Conservation (phyloP, 2,888 invertebrate genomes). For the Cotesia congregata region DNA sequence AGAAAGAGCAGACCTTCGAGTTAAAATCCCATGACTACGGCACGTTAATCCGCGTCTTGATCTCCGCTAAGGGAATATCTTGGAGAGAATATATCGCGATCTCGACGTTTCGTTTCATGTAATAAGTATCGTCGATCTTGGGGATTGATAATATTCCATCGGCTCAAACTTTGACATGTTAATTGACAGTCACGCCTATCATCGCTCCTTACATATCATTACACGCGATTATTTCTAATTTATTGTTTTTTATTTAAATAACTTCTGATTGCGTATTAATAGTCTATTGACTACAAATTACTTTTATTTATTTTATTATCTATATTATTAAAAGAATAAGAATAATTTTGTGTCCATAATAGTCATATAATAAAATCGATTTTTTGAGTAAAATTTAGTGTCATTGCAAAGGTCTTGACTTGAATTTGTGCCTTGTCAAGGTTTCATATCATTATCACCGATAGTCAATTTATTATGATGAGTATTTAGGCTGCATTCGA, state of each 20-base stretch:
- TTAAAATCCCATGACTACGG: constrained; percentile 36
- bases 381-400: no score
- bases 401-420: no score
- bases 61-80: constrained; percentile 26
- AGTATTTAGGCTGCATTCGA: no score
- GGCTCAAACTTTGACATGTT: neutral
- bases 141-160: constrained; percentile 20
- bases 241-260: neutral
- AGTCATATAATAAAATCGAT: no score
- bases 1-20: constrained; percentile 38
- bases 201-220: neutral
- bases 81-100: constrained; percentile 13
- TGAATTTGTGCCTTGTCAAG: no score
- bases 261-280: neutral
- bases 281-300: neutral
- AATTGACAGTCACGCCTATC: constrained; percentile 15
- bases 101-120: constrained; percentile 1
- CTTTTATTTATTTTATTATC: neutral
- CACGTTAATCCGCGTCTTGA: constrained; percentile 40
- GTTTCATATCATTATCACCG: no score
- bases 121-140: constrained; percentile 5
- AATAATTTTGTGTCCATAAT: no score
- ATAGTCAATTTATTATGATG: no score
- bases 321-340: no score
- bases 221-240: neutral